These are phyloP conservation scores for Leptinotarsa defecta DNA, from an alignment of 1,140 invertebrate genomes.

Conservation along the genomic window DNA sequence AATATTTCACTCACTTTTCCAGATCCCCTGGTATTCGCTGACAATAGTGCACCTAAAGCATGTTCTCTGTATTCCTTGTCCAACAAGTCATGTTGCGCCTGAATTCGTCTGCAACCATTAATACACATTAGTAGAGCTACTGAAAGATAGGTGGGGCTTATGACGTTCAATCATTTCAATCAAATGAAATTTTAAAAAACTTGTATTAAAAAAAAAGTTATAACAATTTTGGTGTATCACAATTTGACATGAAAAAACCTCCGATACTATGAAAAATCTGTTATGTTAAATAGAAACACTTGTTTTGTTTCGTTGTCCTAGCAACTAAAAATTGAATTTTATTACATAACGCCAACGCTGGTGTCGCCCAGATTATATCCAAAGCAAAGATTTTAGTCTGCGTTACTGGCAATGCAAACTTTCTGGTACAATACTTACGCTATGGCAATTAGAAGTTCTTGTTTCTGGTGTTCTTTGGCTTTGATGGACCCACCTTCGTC, in stretches of 20 bases:
- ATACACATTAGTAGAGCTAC: constrained; percentile 29
- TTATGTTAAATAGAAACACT: too few species aligned
- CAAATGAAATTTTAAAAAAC: too few species aligned
- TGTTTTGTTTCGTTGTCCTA: too few species aligned
- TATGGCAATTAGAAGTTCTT: constrained; percentile 69
- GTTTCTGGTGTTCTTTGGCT: constrained; percentile 70
- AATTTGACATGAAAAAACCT: too few species aligned
- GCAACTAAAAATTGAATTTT: too few species aligned
- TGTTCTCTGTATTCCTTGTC: constrained; percentile 73
- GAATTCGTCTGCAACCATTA: constrained; percentile 66
- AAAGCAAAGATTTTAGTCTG: too few species aligned
- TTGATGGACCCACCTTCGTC: constrained; percentile 69
- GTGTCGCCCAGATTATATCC: too few species aligned
- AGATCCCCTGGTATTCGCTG: constrained; percentile 66
- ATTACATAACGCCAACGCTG: too few species aligned
- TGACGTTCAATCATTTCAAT: neutral
- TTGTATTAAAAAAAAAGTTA: too few species aligned
- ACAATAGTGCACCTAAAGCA: constrained; percentile 68
- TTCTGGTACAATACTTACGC: constrained; percentile 60
- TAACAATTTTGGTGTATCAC: too few species aligned
- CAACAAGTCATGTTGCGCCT: constrained; percentile 72
- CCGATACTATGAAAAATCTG: too few species aligned
- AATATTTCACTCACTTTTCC: constrained; percentile 64
- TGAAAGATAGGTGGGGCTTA: constrained; percentile 19
- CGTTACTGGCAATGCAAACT: too few species aligned